Evolutionary conservation across 1,140 invertebrate genomes (phyloP).

Genomic region (Plectus sambesii): DNA sequence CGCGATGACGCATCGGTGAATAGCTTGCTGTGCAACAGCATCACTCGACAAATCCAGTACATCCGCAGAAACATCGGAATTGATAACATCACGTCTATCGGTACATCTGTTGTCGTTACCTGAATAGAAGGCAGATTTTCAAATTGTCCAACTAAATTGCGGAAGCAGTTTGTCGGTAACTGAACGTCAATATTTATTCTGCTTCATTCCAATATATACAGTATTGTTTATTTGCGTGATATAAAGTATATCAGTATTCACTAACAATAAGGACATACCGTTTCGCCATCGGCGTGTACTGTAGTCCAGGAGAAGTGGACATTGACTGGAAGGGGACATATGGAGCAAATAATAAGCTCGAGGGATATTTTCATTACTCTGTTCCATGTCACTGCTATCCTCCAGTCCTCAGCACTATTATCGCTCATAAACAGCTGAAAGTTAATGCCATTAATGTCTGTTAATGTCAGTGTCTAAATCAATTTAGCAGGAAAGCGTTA

Average conservation of each 20-base stretch:
- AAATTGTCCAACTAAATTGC: too few relatives aligned
- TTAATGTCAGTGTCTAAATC: background rate
- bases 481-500: too few relatives aligned
- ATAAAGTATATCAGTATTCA: too few relatives aligned
- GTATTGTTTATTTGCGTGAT: too few relatives aligned
- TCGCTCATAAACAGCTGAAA: constrained; percentile 94
- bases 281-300: constrained; percentile 64
- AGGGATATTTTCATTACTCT: constrained; percentile 78
- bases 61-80: constrained; percentile 56
- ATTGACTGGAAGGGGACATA: constrained; percentile 91
- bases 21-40: constrained; percentile 95
- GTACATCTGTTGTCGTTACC: constrained; percentile 32
- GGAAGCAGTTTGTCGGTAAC: too few relatives aligned
- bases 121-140: constrained; percentile 11
- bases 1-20: constrained; percentile 88
- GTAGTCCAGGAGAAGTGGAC: constrained; percentile 92
- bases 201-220: too few relatives aligned
- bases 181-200: too few relatives aligned
- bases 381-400: constrained; percentile 97
- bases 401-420: constrained; percentile 99
- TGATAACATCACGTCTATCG: constrained; percentile 44
- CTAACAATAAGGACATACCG: constrained; percentile 2
- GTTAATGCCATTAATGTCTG: background rate
- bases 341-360: constrained; percentile 83
- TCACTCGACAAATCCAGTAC: constrained; percentile 96